phyloP scores from a whole-genome alignment of 2,888 invertebrate genomes.

The Colletes collaris region DNA sequence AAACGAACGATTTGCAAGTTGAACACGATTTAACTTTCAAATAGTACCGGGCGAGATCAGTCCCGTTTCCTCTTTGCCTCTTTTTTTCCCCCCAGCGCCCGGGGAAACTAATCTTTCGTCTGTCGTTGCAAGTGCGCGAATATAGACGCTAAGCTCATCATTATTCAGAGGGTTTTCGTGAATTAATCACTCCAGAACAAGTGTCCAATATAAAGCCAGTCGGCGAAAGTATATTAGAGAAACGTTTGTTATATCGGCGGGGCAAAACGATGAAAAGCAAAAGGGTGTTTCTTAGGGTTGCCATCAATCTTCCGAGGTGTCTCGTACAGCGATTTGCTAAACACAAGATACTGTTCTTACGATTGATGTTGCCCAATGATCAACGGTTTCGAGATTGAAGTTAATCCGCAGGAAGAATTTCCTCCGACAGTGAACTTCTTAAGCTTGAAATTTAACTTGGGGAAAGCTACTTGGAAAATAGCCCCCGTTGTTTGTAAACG shows the following conservation, averaged over 20 bases:
- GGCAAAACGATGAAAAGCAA: conserved; percentile 18
- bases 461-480: no score
- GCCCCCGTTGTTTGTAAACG: no score
- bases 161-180: conserved; percentile 35
- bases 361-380: conserved; percentile 31
- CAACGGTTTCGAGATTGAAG: neutral
- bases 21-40: conserved; percentile 74
- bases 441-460: no score
- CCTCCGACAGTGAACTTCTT: no score
- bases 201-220: conserved; percentile 12
- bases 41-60: conserved; percentile 54
- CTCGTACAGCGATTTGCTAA: conserved; percentile 44
- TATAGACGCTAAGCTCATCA: conserved; percentile 37
- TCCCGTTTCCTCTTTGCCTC: conserved; percentile 38
- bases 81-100: neutral
- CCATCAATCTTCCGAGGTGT: conserved; percentile 50
- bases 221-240: conserved; percentile 14
- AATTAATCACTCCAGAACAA: conserved; percentile 40
- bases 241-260: conserved; percentile 17
- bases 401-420: no score
- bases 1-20: conserved; percentile 72
- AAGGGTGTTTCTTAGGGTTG: conserved; percentile 9
- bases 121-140: conserved; percentile 2
- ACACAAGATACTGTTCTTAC: conserved; percentile 34
- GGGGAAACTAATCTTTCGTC: conserved; percentile 55